phyloP scores from a whole-genome alignment of 2,888 invertebrate genomes.

The Pharmacophagus antenor region DNA sequence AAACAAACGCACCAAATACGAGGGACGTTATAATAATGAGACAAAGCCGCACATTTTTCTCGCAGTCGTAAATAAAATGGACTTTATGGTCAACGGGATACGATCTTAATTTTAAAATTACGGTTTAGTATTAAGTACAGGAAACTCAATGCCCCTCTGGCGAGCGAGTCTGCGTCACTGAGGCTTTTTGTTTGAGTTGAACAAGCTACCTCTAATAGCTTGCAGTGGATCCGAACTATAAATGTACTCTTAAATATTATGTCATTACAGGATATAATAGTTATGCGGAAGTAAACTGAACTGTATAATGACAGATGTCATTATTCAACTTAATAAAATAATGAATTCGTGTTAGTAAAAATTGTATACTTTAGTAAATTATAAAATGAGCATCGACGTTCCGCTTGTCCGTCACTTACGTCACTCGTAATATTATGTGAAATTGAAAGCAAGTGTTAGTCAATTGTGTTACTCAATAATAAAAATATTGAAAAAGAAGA shows the following conservation, averaged over 20 bases:
- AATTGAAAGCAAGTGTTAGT: no score
- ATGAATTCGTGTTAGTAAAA: no score
- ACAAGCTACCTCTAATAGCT: conserved; percentile 79
- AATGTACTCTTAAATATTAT: conserved; percentile 78
- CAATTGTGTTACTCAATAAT: no score
- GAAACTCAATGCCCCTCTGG: conserved; percentile 57
- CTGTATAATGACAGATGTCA: no score
- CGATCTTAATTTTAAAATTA: conserved; percentile 67
- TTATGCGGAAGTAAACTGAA: no score
- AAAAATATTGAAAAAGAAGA: no score
- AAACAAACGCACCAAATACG: conserved; percentile 76
- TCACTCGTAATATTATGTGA: no score
- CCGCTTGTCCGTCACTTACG: no score
- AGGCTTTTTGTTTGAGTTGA: conserved; percentile 77
- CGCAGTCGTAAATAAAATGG: conserved; percentile 48
- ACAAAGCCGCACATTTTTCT: conserved; percentile 64
- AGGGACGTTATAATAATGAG: conserved; percentile 72
- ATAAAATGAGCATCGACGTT: no score
- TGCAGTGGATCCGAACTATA: conserved; percentile 72
- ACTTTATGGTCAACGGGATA: conserved; percentile 64
- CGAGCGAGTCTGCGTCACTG: conserved; percentile 66
- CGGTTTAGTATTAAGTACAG: conserved; percentile 54
- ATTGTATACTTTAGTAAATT: no score
- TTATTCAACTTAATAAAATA: no score
- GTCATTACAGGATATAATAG: conserved; percentile 49